A percentile compares a stretch with the other conserved stretches of the same genome.
phyloP scores from a whole-genome alignment of 1,140 invertebrate genomes.

The Ectropis grisescens region DNA sequence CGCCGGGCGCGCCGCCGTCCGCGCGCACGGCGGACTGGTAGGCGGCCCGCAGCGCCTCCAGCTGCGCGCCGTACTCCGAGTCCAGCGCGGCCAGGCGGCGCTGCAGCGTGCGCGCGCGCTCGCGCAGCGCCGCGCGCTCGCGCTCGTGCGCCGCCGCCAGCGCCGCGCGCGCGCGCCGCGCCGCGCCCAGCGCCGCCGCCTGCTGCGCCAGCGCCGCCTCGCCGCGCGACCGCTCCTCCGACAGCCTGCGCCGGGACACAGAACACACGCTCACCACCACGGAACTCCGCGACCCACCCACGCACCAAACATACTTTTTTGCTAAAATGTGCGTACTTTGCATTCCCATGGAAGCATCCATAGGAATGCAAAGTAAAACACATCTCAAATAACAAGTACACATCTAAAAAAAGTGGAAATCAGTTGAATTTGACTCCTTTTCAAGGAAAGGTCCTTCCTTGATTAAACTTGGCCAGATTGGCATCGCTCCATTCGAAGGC shows the following conservation, averaged over 20 bases:
- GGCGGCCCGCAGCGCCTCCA: conserved; percentile 79
- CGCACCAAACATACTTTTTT: no score
- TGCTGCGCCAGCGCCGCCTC: conserved; percentile 50
- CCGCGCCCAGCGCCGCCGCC: conserved; percentile 49
- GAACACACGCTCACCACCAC: no score
- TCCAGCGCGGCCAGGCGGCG: conserved; percentile 78
- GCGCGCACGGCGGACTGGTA: conserved; percentile 72
- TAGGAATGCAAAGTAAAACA: no score
- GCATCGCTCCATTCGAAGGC: no score
- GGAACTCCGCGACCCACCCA: no score
- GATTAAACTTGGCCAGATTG: no score
- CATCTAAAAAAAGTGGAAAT: no score
- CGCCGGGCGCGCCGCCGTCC: conserved; percentile 76
- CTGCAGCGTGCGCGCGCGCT: conserved; percentile 77
- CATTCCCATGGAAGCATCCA: no score
- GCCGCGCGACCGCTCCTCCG: conserved; percentile 38
- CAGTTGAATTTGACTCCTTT: no score
- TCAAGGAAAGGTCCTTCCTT: no score
- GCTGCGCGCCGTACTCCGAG: conserved; percentile 82
- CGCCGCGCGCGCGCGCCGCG: conserved; percentile 42
- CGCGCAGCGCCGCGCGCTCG: conserved; percentile 61
- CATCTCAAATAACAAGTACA: no score
- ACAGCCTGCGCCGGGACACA: conserved; percentile 14
- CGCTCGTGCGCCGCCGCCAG: conserved; percentile 57
- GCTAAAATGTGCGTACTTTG: no score